Percentiles rank a stretch among this genome's conserved stretches.
phyloP scores from a whole-genome alignment of 2,888 invertebrate species.

The Doris montereyensis region DNA sequence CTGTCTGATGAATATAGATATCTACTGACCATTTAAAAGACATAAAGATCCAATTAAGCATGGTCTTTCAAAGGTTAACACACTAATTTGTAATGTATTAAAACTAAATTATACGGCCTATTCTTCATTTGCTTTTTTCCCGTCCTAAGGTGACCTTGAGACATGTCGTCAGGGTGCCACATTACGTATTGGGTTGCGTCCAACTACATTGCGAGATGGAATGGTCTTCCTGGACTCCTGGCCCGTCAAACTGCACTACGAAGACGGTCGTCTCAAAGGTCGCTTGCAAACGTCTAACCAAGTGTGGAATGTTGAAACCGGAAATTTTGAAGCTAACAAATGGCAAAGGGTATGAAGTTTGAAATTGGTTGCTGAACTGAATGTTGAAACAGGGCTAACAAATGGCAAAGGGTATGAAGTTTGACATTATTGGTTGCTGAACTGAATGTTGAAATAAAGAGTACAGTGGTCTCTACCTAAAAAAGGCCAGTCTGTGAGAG shows the following conservation, averaged over 20 bases:
- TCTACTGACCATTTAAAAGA: too few species aligned
- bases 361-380: constrained; percentile 36
- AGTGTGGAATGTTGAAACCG: constrained; percentile 61
- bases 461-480: not conserved
- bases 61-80: too few species aligned
- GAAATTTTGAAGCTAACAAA: constrained; percentile 52
- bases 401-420: constrained; percentile 55
- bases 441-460: constrained; percentile 54
- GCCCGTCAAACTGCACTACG: constrained; percentile 65
- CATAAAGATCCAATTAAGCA: too few species aligned
- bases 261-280: constrained; percentile 61
- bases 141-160: constrained; percentile 61
- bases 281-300: constrained; percentile 59
- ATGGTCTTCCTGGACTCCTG: constrained; percentile 68
- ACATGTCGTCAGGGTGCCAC: constrained; percentile 68
- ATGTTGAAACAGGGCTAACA: constrained; percentile 52
- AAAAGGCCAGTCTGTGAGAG: too few species aligned
- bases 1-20: too few species aligned
- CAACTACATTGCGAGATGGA: constrained; percentile 57
- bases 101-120: too few species aligned
- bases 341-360: constrained; percentile 54
- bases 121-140: too few species aligned
- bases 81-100: not conserved
- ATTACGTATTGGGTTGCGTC: constrained; percentile 58
- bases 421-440: not conserved